Evolutionary conservation across 2,797 vertebrate species (phyloP).

Genomic region (Rhinatrema bivittatum): DNA sequence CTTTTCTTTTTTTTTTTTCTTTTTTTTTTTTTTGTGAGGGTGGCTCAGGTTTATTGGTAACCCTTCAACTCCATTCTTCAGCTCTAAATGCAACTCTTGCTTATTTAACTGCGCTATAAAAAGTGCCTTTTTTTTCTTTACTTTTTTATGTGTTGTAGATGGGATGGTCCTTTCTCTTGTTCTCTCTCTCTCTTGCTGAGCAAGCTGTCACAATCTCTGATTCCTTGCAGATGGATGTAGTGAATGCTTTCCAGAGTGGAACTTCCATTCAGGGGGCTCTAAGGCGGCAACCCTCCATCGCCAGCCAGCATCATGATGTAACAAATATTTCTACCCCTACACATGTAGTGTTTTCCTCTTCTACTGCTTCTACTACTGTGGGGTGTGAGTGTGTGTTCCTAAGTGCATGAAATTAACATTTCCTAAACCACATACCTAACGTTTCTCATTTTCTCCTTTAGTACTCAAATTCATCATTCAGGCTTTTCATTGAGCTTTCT

Average conservation of each 20-base stretch:
- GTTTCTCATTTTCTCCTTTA: constrained; percentile 90
- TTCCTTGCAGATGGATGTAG: constrained; percentile 99
- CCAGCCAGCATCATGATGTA: constrained; percentile 99
- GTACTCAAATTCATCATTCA: constrained; percentile 65
- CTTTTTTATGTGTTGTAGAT: constrained; percentile 67
- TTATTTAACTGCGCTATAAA: constrained; percentile 55
- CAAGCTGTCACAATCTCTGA: constrained; percentile 93
- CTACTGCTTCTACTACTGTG: constrained; percentile 99
- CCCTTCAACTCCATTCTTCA: constrained; percentile 32
- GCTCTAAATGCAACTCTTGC: constrained; percentile 47
- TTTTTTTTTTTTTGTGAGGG: too few species aligned
- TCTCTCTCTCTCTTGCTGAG: constrained; percentile 68
- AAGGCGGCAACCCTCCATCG: constrained; percentile 99
- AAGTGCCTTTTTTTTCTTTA: constrained; percentile 70
- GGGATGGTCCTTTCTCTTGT: constrained; percentile 68
- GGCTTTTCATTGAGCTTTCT: constrained; percentile 68
- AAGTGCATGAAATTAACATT: constrained; percentile 99
- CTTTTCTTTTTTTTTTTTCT: constrained; percentile 1
- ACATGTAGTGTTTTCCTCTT: constrained; percentile 99
- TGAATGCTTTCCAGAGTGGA: constrained; percentile 99
- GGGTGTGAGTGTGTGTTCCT: constrained; percentile 99
- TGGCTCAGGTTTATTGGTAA: constrained; percentile 31
- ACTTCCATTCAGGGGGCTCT: constrained; percentile 99
- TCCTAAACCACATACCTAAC: constrained; percentile 85
- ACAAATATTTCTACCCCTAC: constrained; percentile 99